Evolutionary conservation across 2,113 vertebrate genomes (phyloP).

Genomic region (Rattus rattus): DNA sequence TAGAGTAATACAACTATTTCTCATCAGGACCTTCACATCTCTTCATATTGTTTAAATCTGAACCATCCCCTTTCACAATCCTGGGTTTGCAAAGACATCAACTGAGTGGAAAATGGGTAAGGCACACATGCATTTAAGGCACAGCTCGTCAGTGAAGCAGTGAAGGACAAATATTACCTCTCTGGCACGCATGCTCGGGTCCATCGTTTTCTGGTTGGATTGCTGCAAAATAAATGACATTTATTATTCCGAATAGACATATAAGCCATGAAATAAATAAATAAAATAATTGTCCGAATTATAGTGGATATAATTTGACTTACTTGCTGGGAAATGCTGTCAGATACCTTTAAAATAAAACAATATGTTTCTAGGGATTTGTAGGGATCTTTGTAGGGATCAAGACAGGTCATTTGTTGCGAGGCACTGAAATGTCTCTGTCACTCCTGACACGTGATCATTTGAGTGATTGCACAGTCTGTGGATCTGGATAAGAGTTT

Average conservation of each 20-base stretch:
- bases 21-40: background rate
- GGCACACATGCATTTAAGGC: background rate
- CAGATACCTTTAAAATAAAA: slow-evolving; percentile 42
- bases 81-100: background rate
- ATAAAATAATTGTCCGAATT: background rate
- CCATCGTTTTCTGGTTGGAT: background rate
- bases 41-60: background rate
- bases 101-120: background rate
- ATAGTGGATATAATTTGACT: slow-evolving; percentile 32
- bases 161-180: slow-evolving; percentile 34
- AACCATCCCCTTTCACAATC: background rate
- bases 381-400: background rate
- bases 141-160: background rate
- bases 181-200: background rate
- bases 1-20: background rate
- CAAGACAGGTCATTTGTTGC: background rate
- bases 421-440: background rate
- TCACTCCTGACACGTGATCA: background rate
- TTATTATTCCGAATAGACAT: background rate
- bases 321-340: slow-evolving; percentile 20
- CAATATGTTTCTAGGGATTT: background rate
- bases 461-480: background rate
- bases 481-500: background rate
- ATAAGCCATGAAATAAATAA: background rate
- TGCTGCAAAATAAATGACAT: slow-evolving; percentile 42